phyloP scores from a whole-genome alignment of 1,140 invertebrate species.

The Procambarus virginalis region DNA sequence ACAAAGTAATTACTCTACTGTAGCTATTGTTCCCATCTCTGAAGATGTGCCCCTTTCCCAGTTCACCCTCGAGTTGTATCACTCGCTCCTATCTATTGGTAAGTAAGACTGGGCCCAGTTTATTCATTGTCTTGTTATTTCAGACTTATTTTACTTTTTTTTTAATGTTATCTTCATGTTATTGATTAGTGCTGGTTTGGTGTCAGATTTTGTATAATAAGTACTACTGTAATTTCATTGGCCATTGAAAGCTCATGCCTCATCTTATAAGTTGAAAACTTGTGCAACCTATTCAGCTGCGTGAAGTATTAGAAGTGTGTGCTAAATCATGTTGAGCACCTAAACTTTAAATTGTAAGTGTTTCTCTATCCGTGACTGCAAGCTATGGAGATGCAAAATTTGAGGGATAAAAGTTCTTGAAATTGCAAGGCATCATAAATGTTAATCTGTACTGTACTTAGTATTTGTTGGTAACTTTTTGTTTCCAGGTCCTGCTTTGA shows the following conservation, averaged over 20 bases:
- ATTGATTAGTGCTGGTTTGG: background rate
- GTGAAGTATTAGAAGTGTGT: too few species aligned
- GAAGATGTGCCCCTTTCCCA: conserved; percentile 95
- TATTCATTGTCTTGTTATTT: background rate
- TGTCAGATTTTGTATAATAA: too few species aligned
- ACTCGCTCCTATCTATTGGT: conserved; percentile 94
- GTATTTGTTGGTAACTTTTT: too few species aligned
- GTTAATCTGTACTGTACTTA: background rate
- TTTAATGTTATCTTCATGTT: background rate
- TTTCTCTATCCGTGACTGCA: too few species aligned
- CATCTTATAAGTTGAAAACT: too few species aligned
- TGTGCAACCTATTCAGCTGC: too few species aligned
- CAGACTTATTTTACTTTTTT: background rate
- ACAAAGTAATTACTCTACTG: conserved; percentile 96
- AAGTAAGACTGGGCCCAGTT: conserved; percentile 59
- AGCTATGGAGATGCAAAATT: too few species aligned
- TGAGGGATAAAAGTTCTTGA: too few species aligned
- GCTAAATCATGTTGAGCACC: too few species aligned
- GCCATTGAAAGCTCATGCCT: too few species aligned
- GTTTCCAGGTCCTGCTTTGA: conserved; percentile 79
- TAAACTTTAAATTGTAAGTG: too few species aligned
- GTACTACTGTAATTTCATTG: too few species aligned
- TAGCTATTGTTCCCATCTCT: conserved; percentile 94
- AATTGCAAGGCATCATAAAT: background rate
- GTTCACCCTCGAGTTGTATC: conserved; percentile 97